These are phyloP conservation scores for Desmophyllum pertusum DNA, from an alignment of 92 coral and sea anemone genomes.

Conservation along the genomic window DNA sequence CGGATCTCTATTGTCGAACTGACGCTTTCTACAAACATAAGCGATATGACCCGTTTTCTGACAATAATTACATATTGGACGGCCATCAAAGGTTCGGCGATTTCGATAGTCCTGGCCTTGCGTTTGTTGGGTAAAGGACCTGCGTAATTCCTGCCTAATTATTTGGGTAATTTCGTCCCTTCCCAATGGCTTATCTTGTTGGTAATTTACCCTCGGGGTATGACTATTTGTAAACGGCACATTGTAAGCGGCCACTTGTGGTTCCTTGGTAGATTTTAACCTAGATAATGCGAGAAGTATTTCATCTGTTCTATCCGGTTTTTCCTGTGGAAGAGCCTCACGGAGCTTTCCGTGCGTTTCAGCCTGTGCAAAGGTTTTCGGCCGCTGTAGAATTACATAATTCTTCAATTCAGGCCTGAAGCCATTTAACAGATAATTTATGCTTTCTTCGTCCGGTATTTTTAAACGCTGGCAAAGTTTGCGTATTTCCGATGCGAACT, in stretches of 20 bases:
- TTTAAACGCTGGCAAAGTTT: slow-evolving; percentile 3
- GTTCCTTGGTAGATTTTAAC: neutral
- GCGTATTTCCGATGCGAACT: slow-evolving; percentile 3
- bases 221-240: too few species aligned
- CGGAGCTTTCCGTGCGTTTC: slow-evolving; percentile 15
- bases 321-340: slow-evolving; percentile 1
- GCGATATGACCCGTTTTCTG: too few species aligned
- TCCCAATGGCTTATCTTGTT: too few species aligned
- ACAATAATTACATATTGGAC: too few species aligned
- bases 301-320: neutral
- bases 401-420: slow-evolving; percentile 15
- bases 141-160: too few species aligned
- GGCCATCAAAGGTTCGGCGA: too few species aligned
- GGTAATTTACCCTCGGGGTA: too few species aligned
- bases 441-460: neutral
- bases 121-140: too few species aligned
- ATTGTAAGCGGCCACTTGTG: neutral
- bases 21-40: too few species aligned
- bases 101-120: too few species aligned
- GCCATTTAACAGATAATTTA: slow-evolving; percentile 23
- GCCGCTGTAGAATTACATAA: slow-evolving; percentile 21
- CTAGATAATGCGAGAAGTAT: neutral
- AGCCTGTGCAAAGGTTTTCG: slow-evolving; percentile 3
- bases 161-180: too few species aligned
- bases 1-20: too few species aligned